Percentiles rank a stretch among this genome's conserved stretches.
These are phyloP conservation scores for Uloborus plumipes DNA, from an alignment of 2,888 invertebrate species.

Conservation along the genomic window DNA sequence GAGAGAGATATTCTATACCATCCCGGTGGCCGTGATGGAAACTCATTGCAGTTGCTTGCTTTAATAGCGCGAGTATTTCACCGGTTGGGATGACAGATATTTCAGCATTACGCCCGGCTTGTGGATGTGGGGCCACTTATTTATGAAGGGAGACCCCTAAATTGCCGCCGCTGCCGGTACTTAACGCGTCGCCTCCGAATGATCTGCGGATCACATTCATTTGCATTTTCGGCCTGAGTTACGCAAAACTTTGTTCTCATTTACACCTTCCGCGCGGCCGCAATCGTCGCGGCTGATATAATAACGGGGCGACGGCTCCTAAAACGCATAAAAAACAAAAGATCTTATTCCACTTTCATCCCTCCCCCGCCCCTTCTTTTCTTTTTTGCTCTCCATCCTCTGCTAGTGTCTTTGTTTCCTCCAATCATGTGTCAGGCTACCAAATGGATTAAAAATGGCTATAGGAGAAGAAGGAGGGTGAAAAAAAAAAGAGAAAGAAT, in stretches of 20 bases:
- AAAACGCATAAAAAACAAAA: constrained; percentile 56
- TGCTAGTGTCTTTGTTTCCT: constrained; percentile 19
- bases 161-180: constrained; percentile 58
- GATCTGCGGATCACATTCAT: constrained; percentile 61
- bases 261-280: constrained; percentile 52
- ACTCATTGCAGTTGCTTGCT: constrained; percentile 63
- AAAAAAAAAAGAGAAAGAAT: no score
- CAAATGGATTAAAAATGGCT: constrained; percentile 35
- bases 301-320: constrained; percentile 48
- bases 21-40: constrained; percentile 54
- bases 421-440: constrained; percentile 40
- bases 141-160: constrained; percentile 60
- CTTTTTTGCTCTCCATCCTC: constrained; percentile 16
- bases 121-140: constrained; percentile 47
- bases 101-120: constrained; percentile 60
- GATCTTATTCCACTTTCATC: constrained; percentile 41
- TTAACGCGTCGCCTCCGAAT: constrained; percentile 56
- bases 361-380: neutral
- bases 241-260: constrained; percentile 64
- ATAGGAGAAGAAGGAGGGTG: no score
- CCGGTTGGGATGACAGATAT: constrained; percentile 61
- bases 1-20: constrained; percentile 50
- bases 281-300: constrained; percentile 51
- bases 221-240: constrained; percentile 63
- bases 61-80: constrained; percentile 65